Percentiles rank a stretch among this genome's conserved stretches.
These are phyloP conservation scores for Drosophila differens DNA, from an alignment of 2,888 invertebrate genomes.

Conservation along the genomic window DNA sequence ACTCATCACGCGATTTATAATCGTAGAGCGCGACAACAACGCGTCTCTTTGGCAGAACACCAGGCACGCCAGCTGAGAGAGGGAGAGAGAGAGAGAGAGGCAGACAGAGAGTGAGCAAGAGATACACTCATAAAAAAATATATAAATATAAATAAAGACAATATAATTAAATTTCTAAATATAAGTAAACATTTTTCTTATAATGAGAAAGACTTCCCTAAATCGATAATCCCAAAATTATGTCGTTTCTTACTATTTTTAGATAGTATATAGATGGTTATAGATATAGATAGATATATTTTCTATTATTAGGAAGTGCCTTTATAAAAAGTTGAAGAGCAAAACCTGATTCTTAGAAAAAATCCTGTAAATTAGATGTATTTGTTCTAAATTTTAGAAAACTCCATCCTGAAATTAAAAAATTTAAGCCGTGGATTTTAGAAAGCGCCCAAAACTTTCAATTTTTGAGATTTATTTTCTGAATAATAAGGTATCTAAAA, in stretches of 20 bases:
- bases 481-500: neutral
- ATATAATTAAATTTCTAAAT: neutral
- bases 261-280: no score
- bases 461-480: no score
- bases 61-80: conserved; percentile 77
- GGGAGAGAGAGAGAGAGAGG: neutral
- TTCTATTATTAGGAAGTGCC: no score
- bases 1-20: conserved; percentile 97
- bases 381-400: no score
- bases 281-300: no score
- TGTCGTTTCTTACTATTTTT: no score
- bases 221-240: neutral
- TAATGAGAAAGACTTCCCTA: neutral
- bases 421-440: no score
- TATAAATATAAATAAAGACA: neutral
- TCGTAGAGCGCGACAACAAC: conserved; percentile 97
- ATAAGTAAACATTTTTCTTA: neutral
- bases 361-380: neutral
- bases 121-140: neutral
- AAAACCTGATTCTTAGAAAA: neutral
- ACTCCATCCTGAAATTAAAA: no score
- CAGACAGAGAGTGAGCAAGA: neutral
- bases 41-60: conserved; percentile 87
- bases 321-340: neutral
- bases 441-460: no score